Evolutionary conservation across 2,888 invertebrate genomes (phyloP), one percentile per base, ranked within the genome.

Genomic region (Napeogenes sylphis): DNA sequence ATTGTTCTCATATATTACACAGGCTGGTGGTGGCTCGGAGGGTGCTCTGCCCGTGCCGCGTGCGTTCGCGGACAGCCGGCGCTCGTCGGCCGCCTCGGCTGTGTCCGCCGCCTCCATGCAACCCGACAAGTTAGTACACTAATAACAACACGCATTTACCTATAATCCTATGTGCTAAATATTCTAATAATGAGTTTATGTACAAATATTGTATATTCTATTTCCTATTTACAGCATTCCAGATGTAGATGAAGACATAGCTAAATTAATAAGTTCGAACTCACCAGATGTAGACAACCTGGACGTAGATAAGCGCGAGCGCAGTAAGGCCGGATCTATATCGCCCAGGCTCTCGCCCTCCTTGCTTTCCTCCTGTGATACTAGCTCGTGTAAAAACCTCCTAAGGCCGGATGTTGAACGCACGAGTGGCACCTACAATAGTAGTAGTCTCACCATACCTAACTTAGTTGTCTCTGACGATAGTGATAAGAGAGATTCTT

Each of bases 61-160:
- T 42, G 95, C 95, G 73, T 97, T 97, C 82, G 96, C 96, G 3
- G 96, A 96, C 75, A 94, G 94, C 68, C 94, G 95, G 68, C 91
- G 95, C 51, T 92, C 95, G 13, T 93, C 94, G 10, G 94, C 90
- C 38, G 88, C 89, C 4, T 90, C 90, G 21, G 91, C 91, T 5
- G 76, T 89, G 4, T 88, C 89, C n/a, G 85, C 87, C 13, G 74
- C 85, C 42, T 87, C 89, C 45, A 78, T 90, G 76, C 85, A 89
- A 67, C 85, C 87, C 45, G 90, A 90, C 57, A 83, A 88, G 90
- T 90, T 45, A 76, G 80, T 54, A n/a, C 35, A 30, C n/a, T 13
- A 35, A 47, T 21, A 21, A 21, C 21, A 21, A 21, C 21, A 21
- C 21, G 47, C 13, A 45, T 2, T 8, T n/a, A 21, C 10, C 51